A percentile compares a stretch with the other conserved stretches of the same genome.
These are phyloP conservation scores for Ceriagrion tenellum DNA, from an alignment of 2,888 invertebrate species.

Conservation along the genomic window DNA sequence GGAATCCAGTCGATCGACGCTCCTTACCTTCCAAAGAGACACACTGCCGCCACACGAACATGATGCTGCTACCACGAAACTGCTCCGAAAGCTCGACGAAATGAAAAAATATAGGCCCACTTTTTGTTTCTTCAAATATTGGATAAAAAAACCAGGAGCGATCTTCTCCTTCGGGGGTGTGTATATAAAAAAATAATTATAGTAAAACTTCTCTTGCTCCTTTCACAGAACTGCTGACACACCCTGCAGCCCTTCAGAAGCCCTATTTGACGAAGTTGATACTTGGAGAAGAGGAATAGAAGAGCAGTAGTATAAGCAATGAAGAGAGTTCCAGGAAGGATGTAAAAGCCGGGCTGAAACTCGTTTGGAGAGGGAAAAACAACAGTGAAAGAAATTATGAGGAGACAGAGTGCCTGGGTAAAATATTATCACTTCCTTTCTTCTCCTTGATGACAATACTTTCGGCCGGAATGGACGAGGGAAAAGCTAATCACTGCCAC, in stretches of 20 bases:
- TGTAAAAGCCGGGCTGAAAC: background rate
- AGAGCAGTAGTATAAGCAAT: background rate
- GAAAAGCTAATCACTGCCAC: background rate
- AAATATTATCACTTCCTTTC: background rate
- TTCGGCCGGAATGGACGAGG: background rate
- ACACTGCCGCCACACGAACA: constrained; percentile 62
- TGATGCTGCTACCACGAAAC: constrained; percentile 1
- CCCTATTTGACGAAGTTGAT: constrained; percentile 1
- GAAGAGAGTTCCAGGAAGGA: background rate
- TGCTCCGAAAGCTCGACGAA: constrained; percentile 5
- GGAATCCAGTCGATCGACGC: background rate
- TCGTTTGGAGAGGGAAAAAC: background rate
- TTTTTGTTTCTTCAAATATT: background rate
- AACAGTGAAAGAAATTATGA: background rate
- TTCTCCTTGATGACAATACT: background rate
- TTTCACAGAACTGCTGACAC: constrained; percentile 20
- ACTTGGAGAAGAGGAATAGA: background rate
- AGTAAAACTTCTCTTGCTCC: background rate
- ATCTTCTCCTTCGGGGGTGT: background rate
- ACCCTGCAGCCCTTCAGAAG: background rate
- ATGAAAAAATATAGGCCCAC: background rate
- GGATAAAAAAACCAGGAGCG: background rate
- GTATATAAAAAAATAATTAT: background rate
- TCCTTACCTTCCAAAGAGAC: constrained; percentile 55
- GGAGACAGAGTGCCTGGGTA: background rate